A percentile compares a stretch with the other conserved stretches of the same genome.
Evolutionary conservation across 2,797 vertebrate genomes (phyloP).

Genomic region (Gila robusta): DNA sequence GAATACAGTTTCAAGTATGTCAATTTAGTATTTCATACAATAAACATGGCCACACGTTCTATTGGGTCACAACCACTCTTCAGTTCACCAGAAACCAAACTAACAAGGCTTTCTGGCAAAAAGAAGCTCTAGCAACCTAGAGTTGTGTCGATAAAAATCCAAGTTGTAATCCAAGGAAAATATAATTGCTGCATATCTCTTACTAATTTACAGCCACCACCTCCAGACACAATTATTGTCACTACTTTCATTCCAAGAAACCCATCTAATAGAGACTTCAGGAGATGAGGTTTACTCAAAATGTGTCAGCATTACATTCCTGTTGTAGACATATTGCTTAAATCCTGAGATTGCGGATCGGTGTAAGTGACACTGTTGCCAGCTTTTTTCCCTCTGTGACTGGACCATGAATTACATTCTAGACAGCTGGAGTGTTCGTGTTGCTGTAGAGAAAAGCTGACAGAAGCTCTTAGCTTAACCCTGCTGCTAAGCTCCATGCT

Average conservation of each 20-base stretch:
- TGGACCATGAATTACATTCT: conserved; percentile 60
- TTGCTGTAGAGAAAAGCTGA: conserved; percentile 53
- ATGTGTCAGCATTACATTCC: conserved; percentile 60
- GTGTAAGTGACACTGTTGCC: conserved; percentile 63
- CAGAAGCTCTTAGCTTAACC: conserved; percentile 36
- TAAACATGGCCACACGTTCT: background rate
- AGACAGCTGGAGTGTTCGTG: conserved; percentile 64
- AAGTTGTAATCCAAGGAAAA: conserved; percentile 1
- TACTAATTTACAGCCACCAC: conserved; percentile 1
- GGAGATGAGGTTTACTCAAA: conserved; percentile 61
- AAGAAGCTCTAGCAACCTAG: background rate
- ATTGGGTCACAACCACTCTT: background rate
- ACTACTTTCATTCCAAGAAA: conserved; percentile 14
- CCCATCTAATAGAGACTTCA: conserved; percentile 50
- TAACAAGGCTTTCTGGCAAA: background rate
- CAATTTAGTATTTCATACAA: background rate
- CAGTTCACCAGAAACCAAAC: background rate
- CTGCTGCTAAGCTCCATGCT: conserved; percentile 38
- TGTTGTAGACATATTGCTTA: conserved; percentile 54
- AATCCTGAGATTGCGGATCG: conserved; percentile 56
- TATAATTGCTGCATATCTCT: background rate
- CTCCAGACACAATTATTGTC: conserved; percentile 23
- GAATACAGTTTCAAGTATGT: background rate
- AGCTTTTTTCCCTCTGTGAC: conserved; percentile 56
- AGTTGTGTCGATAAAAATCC: background rate